Base-by-base conservation (phyloP, 2,113 vertebrate species). In the Desmodus rotundus region DNA sequence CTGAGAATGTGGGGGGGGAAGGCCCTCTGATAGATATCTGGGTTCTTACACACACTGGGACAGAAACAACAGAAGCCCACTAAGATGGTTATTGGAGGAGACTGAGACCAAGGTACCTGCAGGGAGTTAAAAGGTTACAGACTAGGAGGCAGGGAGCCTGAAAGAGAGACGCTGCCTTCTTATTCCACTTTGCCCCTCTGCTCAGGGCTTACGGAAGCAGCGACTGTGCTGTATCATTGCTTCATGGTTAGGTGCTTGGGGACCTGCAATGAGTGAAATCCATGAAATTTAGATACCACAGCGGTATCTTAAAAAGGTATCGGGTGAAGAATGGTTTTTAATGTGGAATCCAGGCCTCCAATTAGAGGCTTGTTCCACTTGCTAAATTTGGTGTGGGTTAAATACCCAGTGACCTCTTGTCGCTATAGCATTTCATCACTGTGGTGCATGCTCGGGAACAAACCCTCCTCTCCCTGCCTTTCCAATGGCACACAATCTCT, bases 361-460 rank as follows among this genome's bases (percentile, higher is more conserved):
- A 91, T 97, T 93, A 97, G 83, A 96, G 81, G 58, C 31, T 94
- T 95, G 85, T 97, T 96, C 88, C 43, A 91, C 96, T 91, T 92
- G 90, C 90, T 97, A 61, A 94, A 93, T 91, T 87, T 95, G 86
- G 68, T 80, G 82, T 67, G 86, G 89, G 65, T 98, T 97, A 97
- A 96, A 94, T 72, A 63, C 77, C 61, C 86, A 74, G 73, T 74
- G 73, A 92, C 85, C 92, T 87, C 91, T 83, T 58, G 76, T 86
- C n/a, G 85, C 68, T 47, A 89, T 92, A 93, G 88, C 45, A 76
- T 97, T 96, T 93, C 94, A 94, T 95, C 82, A 38, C 65, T 14
- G 36, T 41, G 77, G 86, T 84, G 56, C 65, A 65, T 22, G 38
- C 28, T 2, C 2, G 1, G 47, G 31, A 86, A 65, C 80, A 52